Evolutionary conservation across 2,797 vertebrate genomes (phyloP).

Genomic region (Geotrypetes seraphini): DNA sequence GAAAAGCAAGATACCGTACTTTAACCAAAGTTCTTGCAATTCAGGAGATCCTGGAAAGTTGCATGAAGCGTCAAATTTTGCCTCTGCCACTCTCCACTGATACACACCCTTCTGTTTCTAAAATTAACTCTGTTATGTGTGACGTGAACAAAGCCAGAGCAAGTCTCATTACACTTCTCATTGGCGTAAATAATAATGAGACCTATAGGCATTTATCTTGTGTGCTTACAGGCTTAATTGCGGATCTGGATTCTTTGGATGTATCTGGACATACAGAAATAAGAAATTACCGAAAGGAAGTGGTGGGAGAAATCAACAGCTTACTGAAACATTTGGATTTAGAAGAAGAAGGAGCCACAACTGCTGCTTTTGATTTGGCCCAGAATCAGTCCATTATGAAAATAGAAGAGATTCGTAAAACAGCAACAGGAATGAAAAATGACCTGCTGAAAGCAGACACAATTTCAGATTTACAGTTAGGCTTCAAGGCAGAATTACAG

Average conservation of each 20-base stretch:
- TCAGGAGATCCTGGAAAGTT: constrained; percentile 83
- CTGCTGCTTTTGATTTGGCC: constrained; percentile 74
- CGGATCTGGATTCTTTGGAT: constrained; percentile 87
- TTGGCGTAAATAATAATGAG: constrained; percentile 79
- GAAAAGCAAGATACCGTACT: constrained; percentile 84
- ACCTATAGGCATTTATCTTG: constrained; percentile 87
- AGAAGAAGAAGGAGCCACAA: constrained; percentile 81
- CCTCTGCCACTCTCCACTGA: constrained; percentile 83
- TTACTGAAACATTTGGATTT: constrained; percentile 84
- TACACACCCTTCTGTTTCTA: constrained; percentile 73
- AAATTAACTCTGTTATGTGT: constrained; percentile 86
- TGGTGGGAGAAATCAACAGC: constrained; percentile 90
- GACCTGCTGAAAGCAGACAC: constrained; percentile 69
- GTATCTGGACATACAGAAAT: constrained; percentile 79
- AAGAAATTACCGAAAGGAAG: constrained; percentile 88
- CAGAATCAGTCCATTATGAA: constrained; percentile 88
- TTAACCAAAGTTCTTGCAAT: constrained; percentile 82
- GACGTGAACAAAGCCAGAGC: constrained; percentile 83
- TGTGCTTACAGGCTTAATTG: constrained; percentile 82
- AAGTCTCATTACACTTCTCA: constrained; percentile 80
- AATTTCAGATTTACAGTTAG: constrained; percentile 66
- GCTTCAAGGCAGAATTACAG: constrained; percentile 81
- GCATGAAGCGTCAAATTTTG: constrained; percentile 66
- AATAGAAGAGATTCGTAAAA: constrained; percentile 79
- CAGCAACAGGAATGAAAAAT: constrained; percentile 65